Conservation (phyloP, 2,888 invertebrate species). For the Synergus gifuensis region DNA sequence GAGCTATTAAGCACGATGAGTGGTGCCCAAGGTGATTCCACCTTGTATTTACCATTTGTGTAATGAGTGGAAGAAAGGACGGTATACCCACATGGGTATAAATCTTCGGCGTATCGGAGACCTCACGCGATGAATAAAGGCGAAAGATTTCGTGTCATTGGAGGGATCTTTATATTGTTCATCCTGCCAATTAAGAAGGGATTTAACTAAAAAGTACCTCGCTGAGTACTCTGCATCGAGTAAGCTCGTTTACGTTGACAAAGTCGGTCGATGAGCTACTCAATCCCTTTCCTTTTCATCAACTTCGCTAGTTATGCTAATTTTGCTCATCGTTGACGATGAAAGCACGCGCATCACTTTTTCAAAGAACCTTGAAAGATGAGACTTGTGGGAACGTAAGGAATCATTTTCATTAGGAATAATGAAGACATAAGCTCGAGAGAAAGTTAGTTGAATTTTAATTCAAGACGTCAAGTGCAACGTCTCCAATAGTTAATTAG, state of each 20-base stretch:
- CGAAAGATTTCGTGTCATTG: slow-evolving; percentile 61
- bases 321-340: slow-evolving; percentile 49
- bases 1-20: slow-evolving; percentile 2
- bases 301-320: slow-evolving; percentile 63
- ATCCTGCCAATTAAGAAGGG: slow-evolving; percentile 67
- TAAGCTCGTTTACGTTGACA: neutral
- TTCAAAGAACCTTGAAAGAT: neutral
- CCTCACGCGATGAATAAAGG: slow-evolving; percentile 57
- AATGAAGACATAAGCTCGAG: neutral
- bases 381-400: neutral
- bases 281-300: slow-evolving; percentile 55
- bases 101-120: slow-evolving; percentile 17
- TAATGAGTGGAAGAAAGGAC: slow-evolving; percentile 43
- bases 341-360: neutral
- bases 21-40: slow-evolving; percentile 38
- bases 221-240: neutral
- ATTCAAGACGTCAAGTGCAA: neutral
- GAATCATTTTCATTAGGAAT: slow-evolving; percentile 1
- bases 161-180: neutral
- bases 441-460: neutral
- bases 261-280: slow-evolving; percentile 42
- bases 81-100: neutral
- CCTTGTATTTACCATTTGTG: slow-evolving; percentile 46
- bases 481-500: neutral
- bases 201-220: slow-evolving; percentile 6